Percentiles rank a stretch among this genome's conserved stretches.
Conservation (phyloP, 2,888 invertebrate species). For the Agrochola lychnidis region DNA sequence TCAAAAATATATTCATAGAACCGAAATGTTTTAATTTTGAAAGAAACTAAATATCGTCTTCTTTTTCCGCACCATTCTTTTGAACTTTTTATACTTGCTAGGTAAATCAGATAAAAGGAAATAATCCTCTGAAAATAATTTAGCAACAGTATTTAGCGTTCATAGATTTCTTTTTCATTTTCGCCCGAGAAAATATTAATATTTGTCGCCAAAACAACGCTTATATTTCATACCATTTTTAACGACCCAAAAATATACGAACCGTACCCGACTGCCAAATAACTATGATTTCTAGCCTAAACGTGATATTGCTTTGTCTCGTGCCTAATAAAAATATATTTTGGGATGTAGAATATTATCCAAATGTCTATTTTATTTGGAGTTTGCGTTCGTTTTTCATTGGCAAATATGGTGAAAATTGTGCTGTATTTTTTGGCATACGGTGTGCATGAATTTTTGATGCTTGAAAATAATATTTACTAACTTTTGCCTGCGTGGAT, state of each 20-base stretch:
- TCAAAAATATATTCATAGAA: too few species aligned
- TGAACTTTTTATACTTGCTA: too few species aligned
- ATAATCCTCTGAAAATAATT: neutral
- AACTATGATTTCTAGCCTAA: constrained; percentile 60
- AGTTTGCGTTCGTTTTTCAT: constrained; percentile 28
- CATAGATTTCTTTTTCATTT: constrained; percentile 12
- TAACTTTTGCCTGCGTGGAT: too few species aligned
- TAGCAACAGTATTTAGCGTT: neutral
- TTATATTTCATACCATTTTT: constrained; percentile 46
- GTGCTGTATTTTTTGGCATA: constrained; percentile 1
- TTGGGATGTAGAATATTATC: constrained; percentile 47
- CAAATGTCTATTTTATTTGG: constrained; percentile 51
- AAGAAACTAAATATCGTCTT: too few species aligned
- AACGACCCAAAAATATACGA: constrained; percentile 47
- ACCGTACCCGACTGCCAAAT: constrained; percentile 31
- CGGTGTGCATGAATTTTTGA: neutral
- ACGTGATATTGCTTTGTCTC: constrained; percentile 59
- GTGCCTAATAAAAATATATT: constrained; percentile 51
- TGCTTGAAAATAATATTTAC: neutral
- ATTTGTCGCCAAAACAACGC: constrained; percentile 17
- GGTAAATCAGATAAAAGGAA: neutral
- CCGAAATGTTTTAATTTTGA: too few species aligned
- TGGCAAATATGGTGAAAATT: constrained; percentile 6
- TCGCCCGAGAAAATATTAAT: constrained; percentile 15
- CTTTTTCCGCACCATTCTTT: too few species aligned